phyloP scores from a whole-genome alignment of 37 sponge, comb jelly and placozoan genomes.

The Oscarella lobularis region DNA sequence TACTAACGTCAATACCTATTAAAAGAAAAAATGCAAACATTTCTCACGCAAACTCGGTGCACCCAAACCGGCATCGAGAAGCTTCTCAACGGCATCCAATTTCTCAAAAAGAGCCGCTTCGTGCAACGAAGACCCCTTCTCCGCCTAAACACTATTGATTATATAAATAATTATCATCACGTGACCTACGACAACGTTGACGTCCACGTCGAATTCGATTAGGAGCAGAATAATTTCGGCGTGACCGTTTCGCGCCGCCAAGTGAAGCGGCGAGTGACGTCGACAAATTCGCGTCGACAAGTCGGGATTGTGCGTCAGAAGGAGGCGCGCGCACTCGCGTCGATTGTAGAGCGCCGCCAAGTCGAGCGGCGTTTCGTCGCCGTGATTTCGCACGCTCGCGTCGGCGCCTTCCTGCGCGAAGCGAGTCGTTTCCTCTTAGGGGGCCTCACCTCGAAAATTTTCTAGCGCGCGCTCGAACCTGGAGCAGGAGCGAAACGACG shows the following conservation, averaged over 20 bases:
- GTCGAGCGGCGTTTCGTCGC: neutral
- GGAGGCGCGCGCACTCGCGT: neutral
- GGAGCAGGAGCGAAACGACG: neutral
- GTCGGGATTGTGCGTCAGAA: neutral
- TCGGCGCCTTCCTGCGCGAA: neutral
- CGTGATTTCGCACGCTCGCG: neutral
- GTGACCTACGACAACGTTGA: neutral
- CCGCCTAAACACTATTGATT: constrained; percentile 15
- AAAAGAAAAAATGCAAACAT: neutral
- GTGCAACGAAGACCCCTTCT: constrained; percentile 43
- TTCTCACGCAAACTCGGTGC: too few species aligned
- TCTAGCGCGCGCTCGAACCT: neutral
- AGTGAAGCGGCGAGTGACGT: constrained; percentile 42
- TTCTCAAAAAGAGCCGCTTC: constrained; percentile 66
- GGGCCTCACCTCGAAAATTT: too few species aligned
- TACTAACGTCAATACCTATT: neutral
- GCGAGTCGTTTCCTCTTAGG: too few species aligned
- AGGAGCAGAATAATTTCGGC: constrained; percentile 38
- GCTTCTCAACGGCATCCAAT: constrained; percentile 38
- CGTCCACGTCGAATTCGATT: constrained; percentile 28
- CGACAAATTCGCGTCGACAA: neutral
- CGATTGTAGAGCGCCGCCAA: neutral
- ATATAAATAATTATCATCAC: neutral
- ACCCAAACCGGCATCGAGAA: constrained; percentile 33
- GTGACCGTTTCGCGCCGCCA: constrained; percentile 79